Base-by-base conservation (phyloP, 2,888 invertebrate species). In the Scaptomyza flava region DNA sequence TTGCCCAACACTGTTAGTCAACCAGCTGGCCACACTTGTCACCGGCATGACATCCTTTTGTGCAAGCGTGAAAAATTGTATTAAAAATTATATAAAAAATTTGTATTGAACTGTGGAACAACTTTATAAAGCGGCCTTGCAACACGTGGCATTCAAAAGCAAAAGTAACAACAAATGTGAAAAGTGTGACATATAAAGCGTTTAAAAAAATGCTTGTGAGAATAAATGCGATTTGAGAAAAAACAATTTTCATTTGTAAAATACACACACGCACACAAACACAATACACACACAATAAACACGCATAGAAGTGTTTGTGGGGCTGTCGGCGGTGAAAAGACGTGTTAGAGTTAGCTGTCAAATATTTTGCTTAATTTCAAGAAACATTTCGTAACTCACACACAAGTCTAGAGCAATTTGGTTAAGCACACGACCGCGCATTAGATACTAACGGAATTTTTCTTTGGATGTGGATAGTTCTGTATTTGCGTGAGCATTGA, bases 261-360 rank as follows among this genome's bases (percentile, higher is more conserved):
- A 31, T 11, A 45, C 9, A 33, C 14, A 60, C 7, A 36, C 4
- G 34, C 11, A 17, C 17, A 17, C 11, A 6, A 9, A 31, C 23
- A 41, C 14, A 7, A 34, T 42, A 45, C 60, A 12, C 60, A 12
- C 11, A 59, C 17, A 27, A 34, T 1, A 20, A 0, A 46, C 12
- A 36, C 11, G 20, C 7, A 31, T 6, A 31, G 23, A 31, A 14
- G 30, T 64, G 63, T 17, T 14, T 48, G 43, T 31, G 12, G 41
- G 12, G 41, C 33, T 34, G 5, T 20, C 30, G 45, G 38, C 31
- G 52, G 30, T 51, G 52, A 41, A 41, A 52, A 74, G 81, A 81
- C 87, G 57, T 79, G 69, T 50, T 41, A 8, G 41, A 62, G 69
- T 72, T 88, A 68, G 68, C 86, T 79, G 88, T 86, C 81, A 86